phyloP scores from a whole-genome alignment of 2,113 vertebrate genomes.

The Platycercus adscitus region DNA sequence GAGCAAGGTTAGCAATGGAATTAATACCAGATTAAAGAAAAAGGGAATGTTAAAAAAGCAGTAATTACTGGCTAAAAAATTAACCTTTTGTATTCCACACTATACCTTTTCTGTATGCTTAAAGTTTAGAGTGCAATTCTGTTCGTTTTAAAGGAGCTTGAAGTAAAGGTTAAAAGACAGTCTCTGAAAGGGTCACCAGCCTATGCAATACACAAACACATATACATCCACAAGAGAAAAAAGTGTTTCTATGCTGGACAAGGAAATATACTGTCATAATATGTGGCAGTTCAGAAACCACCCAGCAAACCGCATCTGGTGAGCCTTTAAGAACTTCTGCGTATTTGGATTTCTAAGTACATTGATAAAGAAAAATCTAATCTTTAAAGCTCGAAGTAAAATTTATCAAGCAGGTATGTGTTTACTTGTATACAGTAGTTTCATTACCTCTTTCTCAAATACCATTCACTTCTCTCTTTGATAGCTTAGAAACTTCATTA shows the following conservation, averaged over 20 bases:
- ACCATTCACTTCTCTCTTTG: neutral
- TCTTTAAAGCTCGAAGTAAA: neutral
- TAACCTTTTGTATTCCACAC: neutral
- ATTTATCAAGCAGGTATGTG: neutral
- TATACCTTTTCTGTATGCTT: neutral
- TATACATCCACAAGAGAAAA: neutral
- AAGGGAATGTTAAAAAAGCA: neutral
- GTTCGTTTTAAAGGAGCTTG: neutral
- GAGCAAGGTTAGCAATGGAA: constrained; percentile 47
- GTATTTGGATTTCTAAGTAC: neutral
- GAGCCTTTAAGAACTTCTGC: neutral
- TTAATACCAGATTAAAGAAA: constrained; percentile 19
- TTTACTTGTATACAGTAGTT: neutral
- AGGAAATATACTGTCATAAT: neutral
- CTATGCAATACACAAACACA: neutral
- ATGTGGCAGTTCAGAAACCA: neutral
- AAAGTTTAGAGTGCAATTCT: neutral
- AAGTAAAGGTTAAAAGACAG: neutral
- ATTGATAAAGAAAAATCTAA: neutral
- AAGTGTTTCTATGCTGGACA: neutral
- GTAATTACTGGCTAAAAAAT: neutral
- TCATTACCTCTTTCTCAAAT: neutral
- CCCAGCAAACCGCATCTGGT: neutral
- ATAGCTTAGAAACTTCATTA: constrained; percentile 11
- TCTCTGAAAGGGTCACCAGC: neutral